Percentiles rank a stretch among this genome's conserved stretches.
Conservation (phyloP, 2,113 vertebrate species). For the Nothocercus julius region DNA sequence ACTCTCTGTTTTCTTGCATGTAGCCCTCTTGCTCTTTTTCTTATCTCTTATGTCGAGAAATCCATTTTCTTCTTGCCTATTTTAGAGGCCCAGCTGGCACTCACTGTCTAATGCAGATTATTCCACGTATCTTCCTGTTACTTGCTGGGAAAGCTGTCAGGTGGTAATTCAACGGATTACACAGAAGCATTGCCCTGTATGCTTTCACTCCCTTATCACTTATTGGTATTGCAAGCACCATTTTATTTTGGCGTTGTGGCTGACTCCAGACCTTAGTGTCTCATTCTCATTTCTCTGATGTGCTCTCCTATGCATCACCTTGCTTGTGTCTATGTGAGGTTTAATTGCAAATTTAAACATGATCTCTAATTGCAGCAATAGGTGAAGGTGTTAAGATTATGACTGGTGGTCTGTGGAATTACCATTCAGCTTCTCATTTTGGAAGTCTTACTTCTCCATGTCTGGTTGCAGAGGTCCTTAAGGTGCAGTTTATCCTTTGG, state of each 20-base stretch:
- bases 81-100: not conserved
- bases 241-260: not conserved
- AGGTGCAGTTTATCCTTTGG: not conserved
- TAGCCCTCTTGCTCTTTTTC: not conserved
- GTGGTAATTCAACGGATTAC: not conserved
- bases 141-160: not conserved
- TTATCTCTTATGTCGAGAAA: not conserved
- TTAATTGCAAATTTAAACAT: not conserved
- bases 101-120: not conserved
- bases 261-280: not conserved
- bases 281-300: not conserved
- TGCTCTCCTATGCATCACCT: not conserved
- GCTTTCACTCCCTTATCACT: not conserved
- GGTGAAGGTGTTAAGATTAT: not conserved
- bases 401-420: not conserved
- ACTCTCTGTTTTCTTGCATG: not conserved
- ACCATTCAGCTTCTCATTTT: not conserved
- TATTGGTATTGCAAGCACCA: not conserved
- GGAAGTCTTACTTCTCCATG: not conserved
- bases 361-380: not conserved
- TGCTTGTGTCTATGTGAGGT: not conserved
- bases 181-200: not conserved
- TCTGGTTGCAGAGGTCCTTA: not conserved
- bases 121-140: not conserved
- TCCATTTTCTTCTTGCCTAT: not conserved